phyloP scores from a whole-genome alignment of 2,113 vertebrate species.

The Siniperca chuatsi region DNA sequence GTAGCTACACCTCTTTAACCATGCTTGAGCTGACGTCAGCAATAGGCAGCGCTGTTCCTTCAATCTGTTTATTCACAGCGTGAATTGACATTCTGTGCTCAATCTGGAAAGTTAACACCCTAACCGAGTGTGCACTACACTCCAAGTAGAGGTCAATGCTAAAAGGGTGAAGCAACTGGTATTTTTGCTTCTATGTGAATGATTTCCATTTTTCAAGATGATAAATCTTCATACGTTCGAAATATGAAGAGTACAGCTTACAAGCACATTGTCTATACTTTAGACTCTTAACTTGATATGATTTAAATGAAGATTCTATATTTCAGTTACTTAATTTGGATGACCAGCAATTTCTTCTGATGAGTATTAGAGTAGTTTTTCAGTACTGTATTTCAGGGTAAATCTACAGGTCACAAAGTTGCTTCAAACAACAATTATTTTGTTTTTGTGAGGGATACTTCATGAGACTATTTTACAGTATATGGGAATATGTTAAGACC shows the following conservation, averaged over 20 bases:
- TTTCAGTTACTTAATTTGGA: background rate
- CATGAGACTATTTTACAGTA: background rate
- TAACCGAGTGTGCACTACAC: background rate
- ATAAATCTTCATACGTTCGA: background rate
- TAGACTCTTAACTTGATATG: background rate
- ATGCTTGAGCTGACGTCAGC: conserved; percentile 51
- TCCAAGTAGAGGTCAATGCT: conserved; percentile 22
- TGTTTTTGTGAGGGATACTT: conserved; percentile 17
- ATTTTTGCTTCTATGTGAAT: background rate
- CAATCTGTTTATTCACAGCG: conserved; percentile 66
- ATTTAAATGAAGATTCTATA: background rate
- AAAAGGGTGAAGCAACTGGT: background rate
- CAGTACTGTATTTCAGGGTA: background rate
- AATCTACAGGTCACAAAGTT: conserved; percentile 15
- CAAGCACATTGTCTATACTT: background rate
- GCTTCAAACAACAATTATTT: conserved; percentile 23
- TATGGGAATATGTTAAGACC: conserved; percentile 23
- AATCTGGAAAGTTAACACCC: conserved; percentile 61
- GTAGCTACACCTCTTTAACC: conserved; percentile 65
- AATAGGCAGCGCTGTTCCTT: conserved; percentile 57
- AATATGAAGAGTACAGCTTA: background rate
- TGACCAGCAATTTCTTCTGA: background rate
- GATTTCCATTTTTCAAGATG: background rate
- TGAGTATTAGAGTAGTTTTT: background rate
- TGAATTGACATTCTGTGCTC: conserved; percentile 74